Evolutionary conservation across 1,140 invertebrate species (phyloP).

Genomic region (Hypsibius dujardini): DNA sequence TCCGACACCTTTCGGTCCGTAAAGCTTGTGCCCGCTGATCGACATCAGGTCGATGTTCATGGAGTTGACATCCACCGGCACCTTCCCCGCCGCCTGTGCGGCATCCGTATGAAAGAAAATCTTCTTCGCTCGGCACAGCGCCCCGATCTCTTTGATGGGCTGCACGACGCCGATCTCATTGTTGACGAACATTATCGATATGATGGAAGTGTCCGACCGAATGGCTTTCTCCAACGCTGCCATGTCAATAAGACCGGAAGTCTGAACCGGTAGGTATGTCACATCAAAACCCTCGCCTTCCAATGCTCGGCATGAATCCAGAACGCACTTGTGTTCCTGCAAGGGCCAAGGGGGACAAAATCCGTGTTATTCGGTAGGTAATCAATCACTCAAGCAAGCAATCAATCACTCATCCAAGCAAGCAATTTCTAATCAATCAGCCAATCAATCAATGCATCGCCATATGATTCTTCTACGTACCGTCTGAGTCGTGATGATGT

Average conservation of each 20-base stretch:
- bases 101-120: slow-evolving; percentile 97
- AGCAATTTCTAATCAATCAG: no score
- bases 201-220: slow-evolving; percentile 71
- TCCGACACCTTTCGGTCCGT: slow-evolving; percentile 95
- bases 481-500: slow-evolving; percentile 93
- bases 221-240: slow-evolving; percentile 57
- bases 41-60: slow-evolving; percentile 98
- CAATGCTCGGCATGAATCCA: slow-evolving; percentile 86
- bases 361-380: no score
- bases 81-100: slow-evolving; percentile 91
- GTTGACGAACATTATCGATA: slow-evolving; percentile 94
- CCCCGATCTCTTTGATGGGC: slow-evolving; percentile 77
- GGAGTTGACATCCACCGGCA: slow-evolving; percentile 74
- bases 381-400: no score
- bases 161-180: slow-evolving; percentile 98
- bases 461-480: slow-evolving; percentile 40
- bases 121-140: slow-evolving; percentile 46
- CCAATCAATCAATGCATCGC: no score
- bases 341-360: no score
- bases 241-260: slow-evolving; percentile 73
- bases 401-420: no score
- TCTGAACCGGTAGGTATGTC: slow-evolving; percentile 79
- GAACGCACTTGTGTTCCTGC: slow-evolving; percentile 95
- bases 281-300: slow-evolving; percentile 88
- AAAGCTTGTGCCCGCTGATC: slow-evolving; percentile 95